Percentiles rank a stretch among this genome's conserved stretches.
Conservation (phyloP, 2,113 vertebrate genomes). For the Egretta garzetta region DNA sequence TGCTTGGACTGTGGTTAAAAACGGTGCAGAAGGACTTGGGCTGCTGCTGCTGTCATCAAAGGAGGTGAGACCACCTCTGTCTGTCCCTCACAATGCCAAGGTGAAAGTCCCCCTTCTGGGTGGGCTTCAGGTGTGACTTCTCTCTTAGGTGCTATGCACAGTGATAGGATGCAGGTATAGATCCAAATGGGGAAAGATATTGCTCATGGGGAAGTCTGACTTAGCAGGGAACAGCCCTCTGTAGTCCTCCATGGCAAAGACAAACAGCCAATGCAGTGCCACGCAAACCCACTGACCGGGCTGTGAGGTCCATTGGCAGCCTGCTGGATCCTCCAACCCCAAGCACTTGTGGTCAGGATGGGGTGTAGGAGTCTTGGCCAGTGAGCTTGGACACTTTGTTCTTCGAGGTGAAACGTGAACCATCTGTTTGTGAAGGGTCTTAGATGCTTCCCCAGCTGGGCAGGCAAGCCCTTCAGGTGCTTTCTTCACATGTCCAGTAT, state of each 20-base stretch:
- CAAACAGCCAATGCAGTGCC: neutral
- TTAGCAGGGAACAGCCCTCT: neutral
- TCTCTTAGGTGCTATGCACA: neutral
- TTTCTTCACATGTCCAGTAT: neutral
- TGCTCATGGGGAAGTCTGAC: neutral
- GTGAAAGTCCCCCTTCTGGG: neutral
- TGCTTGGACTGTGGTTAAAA: neutral
- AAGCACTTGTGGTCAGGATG: neutral
- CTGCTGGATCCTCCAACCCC: neutral
- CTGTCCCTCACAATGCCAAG: neutral
- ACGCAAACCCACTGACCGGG: accelerated
- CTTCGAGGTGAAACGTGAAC: neutral
- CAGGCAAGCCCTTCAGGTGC: neutral
- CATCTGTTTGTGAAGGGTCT: neutral
- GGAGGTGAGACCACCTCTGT: neutral
- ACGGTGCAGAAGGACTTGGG: neutral
- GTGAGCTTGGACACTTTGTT: neutral
- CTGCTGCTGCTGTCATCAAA: neutral
- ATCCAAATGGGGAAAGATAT: accelerated
- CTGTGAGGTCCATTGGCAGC: neutral
- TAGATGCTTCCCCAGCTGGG: neutral
- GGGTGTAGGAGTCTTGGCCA: neutral
- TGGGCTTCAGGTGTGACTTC: neutral
- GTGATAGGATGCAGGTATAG: neutral
- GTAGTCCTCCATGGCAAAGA: neutral